Base-by-base conservation (phyloP, 2,113 vertebrate genomes). In the Thinocorus orbignyianus region DNA sequence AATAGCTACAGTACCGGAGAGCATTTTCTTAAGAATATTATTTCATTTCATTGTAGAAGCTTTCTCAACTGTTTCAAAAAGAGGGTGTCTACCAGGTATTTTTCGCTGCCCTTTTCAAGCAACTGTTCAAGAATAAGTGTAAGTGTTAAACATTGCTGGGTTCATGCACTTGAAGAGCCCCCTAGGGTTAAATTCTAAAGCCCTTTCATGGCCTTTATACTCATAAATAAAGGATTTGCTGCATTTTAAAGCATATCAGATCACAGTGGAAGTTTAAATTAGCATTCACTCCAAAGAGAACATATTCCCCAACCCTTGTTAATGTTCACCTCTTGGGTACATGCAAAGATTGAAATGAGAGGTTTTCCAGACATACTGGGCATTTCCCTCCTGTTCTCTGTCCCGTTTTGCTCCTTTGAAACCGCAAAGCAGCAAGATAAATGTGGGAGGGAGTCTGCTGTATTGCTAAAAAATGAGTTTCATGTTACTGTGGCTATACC, bases 141-240 rank as follows among this genome's bases (percentile, higher is more conserved):
- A 88, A 74, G 81, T 93, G 88, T 95, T 96, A 88, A 85, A 94
- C 76, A 81, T 92, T 74, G 64, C 88, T 95, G 70, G 55, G 74
- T 92, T 97, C 93, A 35, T 93, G 80, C 91, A 89, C 83, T 95
- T 80, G 69, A 94, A 96, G 94, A 97, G 73, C 88, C 82, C 90
- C 82, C 82, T 71, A 92, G 81, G 92, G 81, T 91, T 90, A 81
- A 24, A 82, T 94, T 97, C 96, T 96, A 96, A 97, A 95, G 80
- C 58, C 86, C 87, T 97, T 94, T 85, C 65, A 80, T 86, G 96
- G 84, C 88, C 76, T 91, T 97, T 94, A 76, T 83, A 81, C 90
- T 97, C 86, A 97, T 93, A 97, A 97, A 95, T 96, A 96, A 97
- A 93, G 77, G 74, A 95, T 94, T 95, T 94, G 85, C 80, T 97